Percentiles rank a stretch among this genome's conserved stretches.
Conservation (phyloP, 2,888 invertebrate species). For the Busseola fusca region DNA sequence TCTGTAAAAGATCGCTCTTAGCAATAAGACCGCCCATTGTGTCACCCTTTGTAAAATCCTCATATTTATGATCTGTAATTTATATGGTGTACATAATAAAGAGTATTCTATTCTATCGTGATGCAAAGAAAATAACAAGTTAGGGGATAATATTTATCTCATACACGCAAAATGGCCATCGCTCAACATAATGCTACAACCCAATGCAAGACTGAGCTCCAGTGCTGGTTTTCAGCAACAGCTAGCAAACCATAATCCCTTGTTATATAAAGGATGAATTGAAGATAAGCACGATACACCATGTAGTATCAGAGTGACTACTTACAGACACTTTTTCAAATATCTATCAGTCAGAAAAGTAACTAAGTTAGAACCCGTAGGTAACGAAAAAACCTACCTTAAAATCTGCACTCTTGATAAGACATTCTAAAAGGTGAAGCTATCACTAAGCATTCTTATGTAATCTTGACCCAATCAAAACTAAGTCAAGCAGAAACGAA, state of each 20-base stretch:
- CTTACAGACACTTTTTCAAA: not conserved
- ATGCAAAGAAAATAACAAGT: not conserved
- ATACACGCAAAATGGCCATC: too few relatives aligned
- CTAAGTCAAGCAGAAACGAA: not conserved
- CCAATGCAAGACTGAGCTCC: too few relatives aligned
- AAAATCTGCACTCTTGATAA: not conserved
- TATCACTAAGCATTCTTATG: not conserved
- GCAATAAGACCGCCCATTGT: too few relatives aligned
- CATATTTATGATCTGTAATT: too few relatives aligned
- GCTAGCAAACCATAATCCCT: not conserved
- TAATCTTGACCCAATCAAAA: not conserved
- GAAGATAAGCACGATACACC: not conserved
- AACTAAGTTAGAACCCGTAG: not conserved
- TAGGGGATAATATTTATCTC: too few relatives aligned
- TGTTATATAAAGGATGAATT: not conserved
- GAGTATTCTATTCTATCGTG: too few relatives aligned
- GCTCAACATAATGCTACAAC: too few relatives aligned
- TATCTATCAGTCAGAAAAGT: not conserved
- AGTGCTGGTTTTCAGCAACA: too few relatives aligned
- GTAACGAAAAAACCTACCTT: not conserved
- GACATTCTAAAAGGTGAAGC: not conserved
- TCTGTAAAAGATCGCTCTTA: too few relatives aligned
- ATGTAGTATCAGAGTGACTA: not conserved
- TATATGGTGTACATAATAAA: too few relatives aligned
- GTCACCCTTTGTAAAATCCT: too few relatives aligned